Evolutionary conservation across 2,113 vertebrate genomes (phyloP), one percentile per base, ranked within the genome.

Genomic region (Colius striatus): DNA sequence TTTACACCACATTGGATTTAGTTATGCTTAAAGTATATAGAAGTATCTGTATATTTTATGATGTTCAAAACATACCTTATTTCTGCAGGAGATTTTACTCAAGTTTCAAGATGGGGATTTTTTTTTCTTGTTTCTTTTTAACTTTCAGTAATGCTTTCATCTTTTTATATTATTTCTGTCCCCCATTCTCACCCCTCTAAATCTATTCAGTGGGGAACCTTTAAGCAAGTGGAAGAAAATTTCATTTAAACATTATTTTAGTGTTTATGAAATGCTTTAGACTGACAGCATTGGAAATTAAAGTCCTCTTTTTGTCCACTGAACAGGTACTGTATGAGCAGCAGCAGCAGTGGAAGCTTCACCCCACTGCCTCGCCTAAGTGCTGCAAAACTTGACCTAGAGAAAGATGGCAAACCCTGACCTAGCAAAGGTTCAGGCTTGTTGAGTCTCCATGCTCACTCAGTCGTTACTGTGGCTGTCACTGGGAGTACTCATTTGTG

Each of bases 171-270:
- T 9, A 38, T 73, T 91, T 62, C 17, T 34, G 9, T 34, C 5
- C 4, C 23, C 0, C 3, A 5, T 53, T 3, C 2, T 57, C 4
- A 12, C 7, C 22, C 4, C 2, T 53, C 10, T 27, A 75, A 41
- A 7, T 71, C 32, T 55, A 8, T 74, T 60, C 34, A 41, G 4
- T 48, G 27, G 14, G 26, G 25, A 36, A 81, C 43, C 19, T 41
- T 57, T 45, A 27, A 67, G 26, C 9, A 80, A 10, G 47, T 57
- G 34, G 65, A 73, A 89, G 20, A 68, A 60, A 41, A 45, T 29
- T 58, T 81, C 10, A 54, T 57, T 81, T 71, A 67, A 57, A 73
- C 13, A 36, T 48, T 2, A 72, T 54, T 79, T 83, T 21, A 54
- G n/a, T 90, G 21, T 53, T 88, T 88, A 43, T 65, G 54, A 78